These are phyloP conservation scores for Agrenia bidenticulata DNA, from an alignment of 2,888 invertebrate species.

Conservation along the genomic window DNA sequence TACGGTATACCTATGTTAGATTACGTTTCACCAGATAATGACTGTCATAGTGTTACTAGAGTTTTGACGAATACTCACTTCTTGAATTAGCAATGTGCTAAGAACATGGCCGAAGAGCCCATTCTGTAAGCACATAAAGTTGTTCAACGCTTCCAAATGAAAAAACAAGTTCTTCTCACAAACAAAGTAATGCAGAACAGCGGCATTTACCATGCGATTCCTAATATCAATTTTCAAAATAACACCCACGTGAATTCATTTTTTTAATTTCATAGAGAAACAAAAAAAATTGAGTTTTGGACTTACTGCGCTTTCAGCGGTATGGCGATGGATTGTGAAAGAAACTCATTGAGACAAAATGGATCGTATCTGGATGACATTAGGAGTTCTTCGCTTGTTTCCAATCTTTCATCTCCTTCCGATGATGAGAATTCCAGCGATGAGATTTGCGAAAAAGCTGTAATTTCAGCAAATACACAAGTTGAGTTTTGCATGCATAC, in stretches of 20 bases:
- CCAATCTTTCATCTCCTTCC: too few relatives aligned
- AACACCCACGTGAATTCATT: neutral
- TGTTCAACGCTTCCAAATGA: constrained; percentile 45
- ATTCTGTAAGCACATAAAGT: constrained; percentile 49
- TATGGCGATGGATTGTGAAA: constrained; percentile 42
- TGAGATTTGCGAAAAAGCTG: too few relatives aligned
- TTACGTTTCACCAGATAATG: neutral
- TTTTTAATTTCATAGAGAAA: constrained; percentile 14
- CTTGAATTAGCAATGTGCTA: constrained; percentile 32
- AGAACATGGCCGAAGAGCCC: constrained; percentile 49
- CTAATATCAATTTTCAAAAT: too few relatives aligned
- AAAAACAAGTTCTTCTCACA: constrained; percentile 44
- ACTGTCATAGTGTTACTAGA: neutral
- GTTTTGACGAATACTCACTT: constrained; percentile 28
- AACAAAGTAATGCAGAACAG: constrained; percentile 47
- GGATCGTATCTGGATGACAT: constrained; percentile 19
- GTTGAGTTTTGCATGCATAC: too few relatives aligned
- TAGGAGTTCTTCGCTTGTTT: neutral
- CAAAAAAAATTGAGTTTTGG: too few relatives aligned
- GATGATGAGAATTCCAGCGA: too few relatives aligned
- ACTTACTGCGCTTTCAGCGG: constrained; percentile 42
- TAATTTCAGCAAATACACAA: too few relatives aligned
- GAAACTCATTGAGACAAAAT: constrained; percentile 34
- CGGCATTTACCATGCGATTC: constrained; percentile 43
- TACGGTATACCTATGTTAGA: too few relatives aligned